Base-by-base conservation (phyloP, 2,888 invertebrate species). In the Caenorhabditis macrosperma region DNA sequence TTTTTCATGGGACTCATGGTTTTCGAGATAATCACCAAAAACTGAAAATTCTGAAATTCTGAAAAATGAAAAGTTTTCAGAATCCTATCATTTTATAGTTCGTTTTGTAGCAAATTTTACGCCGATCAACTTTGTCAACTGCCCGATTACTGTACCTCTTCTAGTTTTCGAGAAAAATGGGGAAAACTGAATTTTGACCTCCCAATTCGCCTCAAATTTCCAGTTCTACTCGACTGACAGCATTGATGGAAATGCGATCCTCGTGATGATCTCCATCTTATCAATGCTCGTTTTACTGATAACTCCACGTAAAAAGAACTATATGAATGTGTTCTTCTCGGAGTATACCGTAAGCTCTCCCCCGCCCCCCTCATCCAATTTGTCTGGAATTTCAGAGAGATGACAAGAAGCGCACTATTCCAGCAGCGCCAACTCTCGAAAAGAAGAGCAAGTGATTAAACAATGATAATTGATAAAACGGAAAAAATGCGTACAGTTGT, bases 291-390 rank as follows among this genome's bases (percentile, higher is more conserved):
- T 74, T 41, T 15, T 74, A 0, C 50, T 74, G 17, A 64, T 74
- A 2, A 50, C 50, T 4, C 74, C 74, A 7, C 46, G 74, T 22
- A 74, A 74, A 44, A 57, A n/a, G 1, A 74, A 74, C 30, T 64
- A 74, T 20, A 74, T 74, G 74, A 74, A 64, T 30, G 57, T 74
- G 5, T 74, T 17, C 35, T 74, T 74, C 22, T 74, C 35, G 0
- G 74, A 74, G 20, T 74, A 74, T 41, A 57, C 54, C 12, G 72
- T 72, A 33, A 26, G 61, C n/a, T 20, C 10, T 46, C 22, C 10
- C 6, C 2, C 5, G 6, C 10, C 10, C 15, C 26, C 1, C 26
- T 50, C 6, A 1, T 52, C 5, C 1, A 33, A 24, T 22, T n/a
- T 30, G n/a, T 20, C 41, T 22, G 15, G n/a, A 5, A 28, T 1